Conservation (phyloP, 2,113 vertebrate genomes). For the Perca fluviatilis region DNA sequence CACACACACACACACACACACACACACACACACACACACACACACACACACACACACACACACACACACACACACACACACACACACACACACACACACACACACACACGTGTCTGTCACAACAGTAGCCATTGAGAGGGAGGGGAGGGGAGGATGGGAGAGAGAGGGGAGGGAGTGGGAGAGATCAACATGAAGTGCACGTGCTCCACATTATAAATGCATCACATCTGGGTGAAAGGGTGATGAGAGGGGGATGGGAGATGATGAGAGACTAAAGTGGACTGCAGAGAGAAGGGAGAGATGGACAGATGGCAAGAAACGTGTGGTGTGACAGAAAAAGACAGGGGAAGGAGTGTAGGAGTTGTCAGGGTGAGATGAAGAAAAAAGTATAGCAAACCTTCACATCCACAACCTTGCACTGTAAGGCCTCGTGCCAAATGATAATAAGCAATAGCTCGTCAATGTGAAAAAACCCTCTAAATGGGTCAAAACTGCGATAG, state of each 20-base stretch:
- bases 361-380: constrained; percentile 41
- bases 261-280: constrained; percentile 57
- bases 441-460: constrained; percentile 5
- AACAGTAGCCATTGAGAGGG: constrained; percentile 66
- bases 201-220: constrained; percentile 84
- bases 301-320: constrained; percentile 61
- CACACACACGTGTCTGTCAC: constrained; percentile 55
- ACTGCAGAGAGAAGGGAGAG: constrained; percentile 48
- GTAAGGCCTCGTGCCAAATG: background rate
- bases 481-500: constrained; percentile 55
- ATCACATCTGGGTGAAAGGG: constrained; percentile 84
- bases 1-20: constrained; percentile 52
- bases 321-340: constrained; percentile 26
- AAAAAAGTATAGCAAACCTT: constrained; percentile 29
- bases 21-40: constrained; percentile 29
- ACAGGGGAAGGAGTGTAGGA: constrained; percentile 18
- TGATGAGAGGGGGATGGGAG: constrained; percentile 68
- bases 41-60: constrained; percentile 43
- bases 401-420: constrained; percentile 5
- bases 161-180: constrained; percentile 12
- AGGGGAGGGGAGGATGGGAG: constrained; percentile 29
- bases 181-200: constrained; percentile 77
- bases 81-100: constrained; percentile 42
- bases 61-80: constrained; percentile 34
- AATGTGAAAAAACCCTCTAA: constrained; percentile 16